phyloP scores from a whole-genome alignment of 2,113 vertebrate genomes.

The Tor tambroides region DNA sequence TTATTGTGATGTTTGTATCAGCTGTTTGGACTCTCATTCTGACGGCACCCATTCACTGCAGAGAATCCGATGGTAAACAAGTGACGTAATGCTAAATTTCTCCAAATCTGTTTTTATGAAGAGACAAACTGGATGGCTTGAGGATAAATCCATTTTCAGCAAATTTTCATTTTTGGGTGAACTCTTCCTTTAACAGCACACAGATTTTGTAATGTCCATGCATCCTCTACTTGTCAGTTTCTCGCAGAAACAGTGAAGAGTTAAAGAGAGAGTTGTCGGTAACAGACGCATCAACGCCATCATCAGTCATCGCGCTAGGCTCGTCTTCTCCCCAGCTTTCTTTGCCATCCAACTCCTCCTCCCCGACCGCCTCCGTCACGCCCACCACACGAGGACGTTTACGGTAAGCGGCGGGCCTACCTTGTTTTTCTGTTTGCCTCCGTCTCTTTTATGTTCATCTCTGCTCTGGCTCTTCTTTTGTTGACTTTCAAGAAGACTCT shows the following conservation, averaged over 20 bases:
- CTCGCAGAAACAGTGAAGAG: slow-evolving; percentile 86
- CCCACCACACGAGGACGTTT: slow-evolving; percentile 83
- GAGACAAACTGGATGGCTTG: background rate
- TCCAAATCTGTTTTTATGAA: background rate
- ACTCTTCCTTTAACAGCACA: background rate
- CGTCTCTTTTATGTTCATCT: background rate
- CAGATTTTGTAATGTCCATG: background rate
- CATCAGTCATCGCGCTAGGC: slow-evolving; percentile 81
- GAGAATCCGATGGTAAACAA: background rate
- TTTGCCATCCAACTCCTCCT: slow-evolving; percentile 74
- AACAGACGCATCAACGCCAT: slow-evolving; percentile 75
- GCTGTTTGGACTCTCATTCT: background rate
- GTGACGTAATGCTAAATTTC: background rate
- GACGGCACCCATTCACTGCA: background rate
- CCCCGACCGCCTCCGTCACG: slow-evolving; percentile 83
- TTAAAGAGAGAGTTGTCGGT: slow-evolving; percentile 82
- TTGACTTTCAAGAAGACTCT: slow-evolving; percentile 20
- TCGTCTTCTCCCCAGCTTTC: slow-evolving; percentile 81
- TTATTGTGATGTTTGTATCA: background rate
- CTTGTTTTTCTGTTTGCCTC: background rate
- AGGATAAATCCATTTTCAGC: background rate
- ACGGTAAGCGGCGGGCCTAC: slow-evolving; percentile 69
- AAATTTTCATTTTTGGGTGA: background rate
- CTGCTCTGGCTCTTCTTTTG: slow-evolving; percentile 20
- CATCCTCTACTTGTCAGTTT: slow-evolving; percentile 67